A percentile compares a stretch with the other conserved stretches of the same genome.
Conservation (phyloP, 2,113 vertebrate species). For the Dicentrarchus labrax region DNA sequence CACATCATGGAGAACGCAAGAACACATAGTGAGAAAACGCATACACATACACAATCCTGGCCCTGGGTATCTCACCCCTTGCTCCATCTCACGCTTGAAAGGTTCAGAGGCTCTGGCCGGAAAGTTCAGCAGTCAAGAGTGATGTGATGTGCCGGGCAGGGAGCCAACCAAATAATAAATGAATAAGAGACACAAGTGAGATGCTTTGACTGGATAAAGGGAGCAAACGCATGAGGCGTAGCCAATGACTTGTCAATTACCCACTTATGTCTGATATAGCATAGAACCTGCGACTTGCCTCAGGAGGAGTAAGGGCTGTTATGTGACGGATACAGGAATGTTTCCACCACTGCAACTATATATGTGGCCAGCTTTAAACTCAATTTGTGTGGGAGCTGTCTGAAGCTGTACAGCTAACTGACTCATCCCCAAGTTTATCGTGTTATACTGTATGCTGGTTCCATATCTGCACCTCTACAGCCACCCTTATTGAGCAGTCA, state of each 20-base stretch:
- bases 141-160: conserved; percentile 38
- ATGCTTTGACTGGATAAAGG: conserved; percentile 56
- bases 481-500: background rate
- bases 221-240: conserved; percentile 24
- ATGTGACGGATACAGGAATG: conserved; percentile 46
- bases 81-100: conserved; percentile 51
- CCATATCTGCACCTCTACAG: background rate
- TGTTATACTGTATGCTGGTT: conserved; percentile 21
- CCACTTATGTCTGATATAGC: conserved; percentile 45
- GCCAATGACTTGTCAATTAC: conserved; percentile 60
- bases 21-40: background rate
- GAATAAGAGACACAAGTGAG: conserved; percentile 47
- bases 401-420: conserved; percentile 38
- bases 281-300: conserved; percentile 50
- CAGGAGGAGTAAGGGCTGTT: conserved; percentile 30
- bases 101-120: conserved; percentile 48
- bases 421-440: conserved; percentile 36
- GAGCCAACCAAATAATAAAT: conserved; percentile 60
- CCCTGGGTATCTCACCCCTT: conserved; percentile 35
- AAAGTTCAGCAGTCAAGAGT: conserved; percentile 61
- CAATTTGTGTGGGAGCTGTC: conserved; percentile 46
- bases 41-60: conserved; percentile 17
- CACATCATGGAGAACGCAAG: conserved; percentile 18
- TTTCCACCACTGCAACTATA: conserved; percentile 39
- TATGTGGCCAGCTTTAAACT: conserved; percentile 40